Conservation (phyloP, 2,888 invertebrate species). For the Psylliodes chrysocephalus region DNA sequence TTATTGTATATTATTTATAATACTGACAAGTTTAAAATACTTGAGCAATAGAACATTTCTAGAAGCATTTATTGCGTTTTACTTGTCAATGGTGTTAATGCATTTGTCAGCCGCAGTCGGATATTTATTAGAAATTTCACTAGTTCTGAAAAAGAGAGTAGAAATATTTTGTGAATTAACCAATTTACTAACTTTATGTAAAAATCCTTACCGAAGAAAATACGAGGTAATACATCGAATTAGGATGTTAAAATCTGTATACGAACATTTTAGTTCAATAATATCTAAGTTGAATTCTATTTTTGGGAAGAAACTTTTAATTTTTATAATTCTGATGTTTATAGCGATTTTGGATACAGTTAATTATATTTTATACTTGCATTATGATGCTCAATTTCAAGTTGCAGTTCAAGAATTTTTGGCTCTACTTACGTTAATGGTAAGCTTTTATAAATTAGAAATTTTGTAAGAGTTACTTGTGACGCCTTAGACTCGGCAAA, state of each 20-base stretch:
- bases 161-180: not conserved
- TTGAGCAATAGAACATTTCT: too few species aligned
- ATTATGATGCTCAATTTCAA: too few species aligned
- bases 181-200: not conserved
- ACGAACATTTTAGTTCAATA: not conserved
- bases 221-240: not conserved
- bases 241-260: not conserved
- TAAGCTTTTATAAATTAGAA: too few species aligned
- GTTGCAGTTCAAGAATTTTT: too few species aligned
- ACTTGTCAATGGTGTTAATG: too few species aligned
- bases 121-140: not conserved
- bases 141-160: not conserved
- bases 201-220: not conserved
- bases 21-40: too few species aligned
- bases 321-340: not conserved
- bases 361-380: not conserved
- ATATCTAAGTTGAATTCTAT: not conserved
- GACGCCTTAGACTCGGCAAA: too few species aligned
- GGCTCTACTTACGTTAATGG: too few species aligned
- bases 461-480: too few species aligned
- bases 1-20: too few species aligned
- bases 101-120: not conserved
- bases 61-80: too few species aligned
- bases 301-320: conserved; percentile 3
- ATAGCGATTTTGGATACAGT: not conserved